Base-by-base conservation (phyloP, 2,888 invertebrate species). In the Sisyra nigra region DNA sequence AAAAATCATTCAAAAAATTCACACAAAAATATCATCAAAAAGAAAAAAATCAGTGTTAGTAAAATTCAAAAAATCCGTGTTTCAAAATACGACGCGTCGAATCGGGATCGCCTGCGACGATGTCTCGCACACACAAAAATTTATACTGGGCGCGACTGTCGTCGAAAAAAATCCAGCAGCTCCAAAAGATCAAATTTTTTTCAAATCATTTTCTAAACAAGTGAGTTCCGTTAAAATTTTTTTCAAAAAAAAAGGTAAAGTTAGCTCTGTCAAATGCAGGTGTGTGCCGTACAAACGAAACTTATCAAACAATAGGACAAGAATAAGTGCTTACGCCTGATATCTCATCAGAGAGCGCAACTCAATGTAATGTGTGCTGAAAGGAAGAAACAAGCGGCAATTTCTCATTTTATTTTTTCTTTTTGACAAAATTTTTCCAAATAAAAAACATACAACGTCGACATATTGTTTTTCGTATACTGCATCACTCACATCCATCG, bases 321-420 rank as follows among this genome's bases (percentile, higher is more conserved):
- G 37, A 37, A 11, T 37, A 24, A 17, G 18, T 32, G 41, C 14
- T 32, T 14, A 17, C 41, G 14, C 32, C 31, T 14, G 18, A 17
- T 19, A 24, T 19, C 39, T 56, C 57, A 58, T 57, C 59, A 55
- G 57, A 62, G 76, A 62, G 76, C n/a, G n/a, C 76, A 76, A 76
- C 74, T 73, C 62, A 76, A 76, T 75, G 66, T 72, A 76, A 76
- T 68, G 65, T 69, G 77, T 76, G 74, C 76, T 75, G 72, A 67
- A 74, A 71, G 72, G 71, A 65, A 69, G 61, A 70, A 74, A 73
- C 67, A 75, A 74, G 74, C 74, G 59, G 61, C 63, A 3, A 24
- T 24, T 5, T 24, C 24, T 24, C 24, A 24, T 24, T 5, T n/a
- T 24, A 24, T 24, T 24, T 24, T 24, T 24, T 24, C 24, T 24